A percentile compares a stretch with the other conserved stretches of the same genome.
Conservation (phyloP, 2,113 vertebrate species). For the Rhinolophus sinicus region DNA sequence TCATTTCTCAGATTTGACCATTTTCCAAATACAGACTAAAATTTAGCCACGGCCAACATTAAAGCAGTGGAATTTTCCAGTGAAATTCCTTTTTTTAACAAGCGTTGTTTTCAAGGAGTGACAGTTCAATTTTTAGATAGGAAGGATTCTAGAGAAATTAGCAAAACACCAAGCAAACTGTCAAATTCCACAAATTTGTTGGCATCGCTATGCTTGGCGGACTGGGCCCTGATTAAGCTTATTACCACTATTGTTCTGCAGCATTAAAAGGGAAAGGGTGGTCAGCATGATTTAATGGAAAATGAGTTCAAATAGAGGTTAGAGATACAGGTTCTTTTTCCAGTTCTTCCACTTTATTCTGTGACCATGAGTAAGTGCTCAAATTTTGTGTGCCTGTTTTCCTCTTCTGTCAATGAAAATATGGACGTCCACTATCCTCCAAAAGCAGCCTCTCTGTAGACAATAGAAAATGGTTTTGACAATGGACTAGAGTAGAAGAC, state of each 20-base stretch:
- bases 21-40: neutral
- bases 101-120: neutral
- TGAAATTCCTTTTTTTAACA: conserved; percentile 30
- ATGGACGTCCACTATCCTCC: neutral
- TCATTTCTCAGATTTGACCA: neutral
- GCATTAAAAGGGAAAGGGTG: neutral
- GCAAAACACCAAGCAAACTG: neutral
- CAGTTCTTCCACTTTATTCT: neutral
- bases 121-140: neutral
- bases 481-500: neutral
- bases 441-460: neutral
- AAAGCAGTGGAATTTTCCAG: conserved; percentile 13
- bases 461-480: neutral
- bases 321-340: neutral
- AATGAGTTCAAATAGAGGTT: neutral
- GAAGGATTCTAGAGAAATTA: conserved; percentile 19
- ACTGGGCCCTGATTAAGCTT: conserved; percentile 1
- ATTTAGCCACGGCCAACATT: neutral
- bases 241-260: neutral
- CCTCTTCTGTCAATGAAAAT: neutral
- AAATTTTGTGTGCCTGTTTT: neutral
- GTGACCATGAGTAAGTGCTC: neutral
- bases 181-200: neutral
- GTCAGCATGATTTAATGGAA: neutral
- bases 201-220: neutral